Percentiles rank a stretch among this genome's conserved stretches.
Evolutionary conservation across 2,888 invertebrate species (phyloP).

Genomic region (Nomada ruficornis): DNA sequence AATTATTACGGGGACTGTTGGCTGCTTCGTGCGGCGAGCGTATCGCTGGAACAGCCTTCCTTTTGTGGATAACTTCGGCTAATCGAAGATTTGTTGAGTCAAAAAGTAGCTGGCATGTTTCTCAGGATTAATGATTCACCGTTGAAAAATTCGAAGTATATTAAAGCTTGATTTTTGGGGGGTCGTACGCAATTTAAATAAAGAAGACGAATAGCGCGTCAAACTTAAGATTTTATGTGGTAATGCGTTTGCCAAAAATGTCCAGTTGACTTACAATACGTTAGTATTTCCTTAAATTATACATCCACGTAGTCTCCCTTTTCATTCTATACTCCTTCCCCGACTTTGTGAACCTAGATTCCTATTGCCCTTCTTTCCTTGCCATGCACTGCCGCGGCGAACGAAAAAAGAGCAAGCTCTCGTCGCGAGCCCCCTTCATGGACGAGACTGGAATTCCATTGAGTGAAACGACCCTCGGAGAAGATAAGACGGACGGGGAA

Average conservation of each 20-base stretch:
- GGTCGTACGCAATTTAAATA: too few relatives aligned
- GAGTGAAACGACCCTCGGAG: constrained; percentile 52
- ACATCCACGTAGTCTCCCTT: background rate
- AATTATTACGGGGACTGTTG: constrained; percentile 45
- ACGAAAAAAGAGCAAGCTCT: constrained; percentile 12
- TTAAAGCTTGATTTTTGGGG: background rate
- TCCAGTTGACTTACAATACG: too few relatives aligned
- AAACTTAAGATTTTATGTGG: too few relatives aligned
- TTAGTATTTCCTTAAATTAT: background rate
- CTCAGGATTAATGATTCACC: background rate
- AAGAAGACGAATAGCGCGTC: too few relatives aligned
- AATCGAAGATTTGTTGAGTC: background rate
- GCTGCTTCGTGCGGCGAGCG: background rate
- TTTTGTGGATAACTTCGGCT: background rate
- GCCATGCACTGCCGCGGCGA: background rate
- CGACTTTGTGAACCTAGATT: constrained; percentile 48
- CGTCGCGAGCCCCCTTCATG: constrained; percentile 39
- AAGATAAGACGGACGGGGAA: constrained; percentile 33
- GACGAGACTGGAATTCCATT: constrained; percentile 60
- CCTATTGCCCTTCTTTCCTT: constrained; percentile 42
- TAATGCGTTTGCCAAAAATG: too few relatives aligned
- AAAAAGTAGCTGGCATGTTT: background rate
- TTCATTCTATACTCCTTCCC: background rate
- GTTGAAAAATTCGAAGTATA: background rate
- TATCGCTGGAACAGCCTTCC: background rate